Percentiles rank a stretch among this genome's conserved stretches.
phyloP scores from a whole-genome alignment of 2,113 vertebrate genomes.

The Caranx melampygus region DNA sequence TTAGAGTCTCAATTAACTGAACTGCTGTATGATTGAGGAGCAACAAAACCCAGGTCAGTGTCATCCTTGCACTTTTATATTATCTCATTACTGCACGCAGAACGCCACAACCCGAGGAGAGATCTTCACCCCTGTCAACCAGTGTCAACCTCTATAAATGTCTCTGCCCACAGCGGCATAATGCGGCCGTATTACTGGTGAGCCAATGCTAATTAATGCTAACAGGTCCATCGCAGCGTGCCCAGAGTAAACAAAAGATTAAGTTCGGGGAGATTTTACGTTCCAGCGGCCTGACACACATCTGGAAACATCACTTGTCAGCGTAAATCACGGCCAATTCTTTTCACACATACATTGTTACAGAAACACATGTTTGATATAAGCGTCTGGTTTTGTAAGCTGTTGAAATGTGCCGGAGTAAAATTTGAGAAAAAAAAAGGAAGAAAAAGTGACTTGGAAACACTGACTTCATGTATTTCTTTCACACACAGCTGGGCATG shows the following conservation, averaged over 20 bases:
- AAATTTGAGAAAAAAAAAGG: background rate
- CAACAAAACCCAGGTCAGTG: conserved; percentile 38
- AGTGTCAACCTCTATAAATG: conserved; percentile 62
- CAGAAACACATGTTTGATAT: conserved; percentile 65
- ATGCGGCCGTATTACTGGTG: conserved; percentile 36
- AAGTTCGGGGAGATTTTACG: conserved; percentile 36
- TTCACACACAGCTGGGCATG: conserved; percentile 77
- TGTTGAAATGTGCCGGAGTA: conserved; percentile 47
- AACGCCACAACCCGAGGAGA: conserved; percentile 49
- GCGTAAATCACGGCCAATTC: conserved; percentile 50
- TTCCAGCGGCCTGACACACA: conserved; percentile 45
- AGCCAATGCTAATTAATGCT: conserved; percentile 69
- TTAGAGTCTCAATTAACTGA: conserved; percentile 16
- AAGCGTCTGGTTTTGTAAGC: conserved; percentile 50
- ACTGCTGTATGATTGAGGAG: conserved; percentile 20
- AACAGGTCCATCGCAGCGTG: conserved; percentile 59
- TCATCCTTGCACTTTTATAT: conserved; percentile 46
- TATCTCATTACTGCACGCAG: conserved; percentile 50
- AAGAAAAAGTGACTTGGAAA: conserved; percentile 63
- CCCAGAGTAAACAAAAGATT: conserved; percentile 61
- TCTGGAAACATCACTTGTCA: conserved; percentile 67
- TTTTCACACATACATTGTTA: conserved; percentile 47
- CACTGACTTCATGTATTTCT: conserved; percentile 71
- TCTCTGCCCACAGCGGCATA: conserved; percentile 41
- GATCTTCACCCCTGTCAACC: conserved; percentile 65